Evolutionary conservation across 1,140 invertebrate species (phyloP), one percentile per base, ranked within the genome.

Genomic region (Drosophila ananassae): DNA sequence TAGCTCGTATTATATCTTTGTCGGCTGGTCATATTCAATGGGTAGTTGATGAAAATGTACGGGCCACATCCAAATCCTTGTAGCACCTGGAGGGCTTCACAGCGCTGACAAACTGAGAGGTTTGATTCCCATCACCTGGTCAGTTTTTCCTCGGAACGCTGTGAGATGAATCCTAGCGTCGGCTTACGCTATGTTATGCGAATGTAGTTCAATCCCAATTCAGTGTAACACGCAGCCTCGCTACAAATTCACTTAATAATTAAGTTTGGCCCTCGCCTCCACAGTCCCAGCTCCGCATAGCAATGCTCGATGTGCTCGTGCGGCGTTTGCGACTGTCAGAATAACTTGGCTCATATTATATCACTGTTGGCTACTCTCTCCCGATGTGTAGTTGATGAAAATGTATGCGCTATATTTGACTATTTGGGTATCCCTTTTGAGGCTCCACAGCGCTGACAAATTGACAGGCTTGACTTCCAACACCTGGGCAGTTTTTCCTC

Each of bases 161-260:
- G 97, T 76, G 97, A 89, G 73, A 89, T 25, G 1, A 84, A 78
- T 89, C 0, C 52, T 53, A 81, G 80, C 84, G 84, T 90, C 85
- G 84, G 84, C 84, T 89, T 64, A 85, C 56, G 84, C 85, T 90
- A 89, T 89, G 84, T 89, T 89, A 89, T 89, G 77, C 77, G 84
- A 89, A 89, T 85, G 76, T 82, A 62, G 48, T 2, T 39, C 10
- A 47, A 25, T 22, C 4, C 44, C 46, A n/a, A 69, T 79, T 89
- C 71, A 73, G 71, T 56, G 71, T 89, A 90, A 89, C 84, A 90
- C 84, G 87, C 87, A 90, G 87, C 77, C 81, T 78, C 87, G 84
- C 60, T 81, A 89, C 85, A 89, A 57, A 2, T n/a, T 2, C 39
- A 48, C 37, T 58, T 37, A 2, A 12, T 41, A 32, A 2, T 1